Evolutionary conservation across 2,113 vertebrate genomes (phyloP).

Genomic region (Megaceryle torquata): DNA sequence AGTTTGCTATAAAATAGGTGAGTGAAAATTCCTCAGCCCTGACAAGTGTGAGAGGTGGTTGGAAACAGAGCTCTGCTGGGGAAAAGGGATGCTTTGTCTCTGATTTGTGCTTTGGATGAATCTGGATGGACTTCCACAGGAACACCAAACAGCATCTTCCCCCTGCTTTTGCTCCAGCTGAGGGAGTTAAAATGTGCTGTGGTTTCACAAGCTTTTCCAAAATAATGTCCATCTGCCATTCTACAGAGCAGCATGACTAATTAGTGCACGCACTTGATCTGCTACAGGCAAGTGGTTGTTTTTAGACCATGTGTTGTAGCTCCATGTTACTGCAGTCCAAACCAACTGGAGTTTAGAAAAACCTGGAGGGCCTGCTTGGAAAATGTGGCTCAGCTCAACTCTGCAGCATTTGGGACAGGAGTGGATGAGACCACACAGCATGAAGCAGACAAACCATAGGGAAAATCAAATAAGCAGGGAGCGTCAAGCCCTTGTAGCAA

Average conservation of each 20-base stretch:
- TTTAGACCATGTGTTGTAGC: conserved; percentile 12
- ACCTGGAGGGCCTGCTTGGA: conserved; percentile 15
- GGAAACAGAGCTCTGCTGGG: neutral
- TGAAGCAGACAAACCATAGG: neutral
- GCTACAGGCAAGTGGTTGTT: conserved; percentile 2
- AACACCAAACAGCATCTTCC: neutral
- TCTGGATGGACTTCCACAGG: neutral
- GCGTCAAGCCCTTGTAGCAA: neutral
- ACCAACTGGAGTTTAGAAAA: neutral
- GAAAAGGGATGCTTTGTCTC: neutral
- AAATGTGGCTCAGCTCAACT: conserved; percentile 19
- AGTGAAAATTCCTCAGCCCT: neutral
- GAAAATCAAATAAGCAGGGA: neutral
- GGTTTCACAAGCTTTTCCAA: conserved; percentile 17
- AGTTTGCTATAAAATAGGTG: neutral
- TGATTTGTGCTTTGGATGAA: neutral
- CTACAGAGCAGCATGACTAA: neutral
- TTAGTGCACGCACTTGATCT: neutral
- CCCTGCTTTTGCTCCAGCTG: neutral
- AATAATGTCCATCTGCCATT: neutral
- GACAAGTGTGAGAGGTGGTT: neutral
- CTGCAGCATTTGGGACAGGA: neutral
- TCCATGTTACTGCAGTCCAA: neutral
- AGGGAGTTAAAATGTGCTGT: neutral
- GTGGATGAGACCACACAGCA: neutral